phyloP scores from a whole-genome alignment of 2,797 vertebrate species.

The Hybognathus amarus region DNA sequence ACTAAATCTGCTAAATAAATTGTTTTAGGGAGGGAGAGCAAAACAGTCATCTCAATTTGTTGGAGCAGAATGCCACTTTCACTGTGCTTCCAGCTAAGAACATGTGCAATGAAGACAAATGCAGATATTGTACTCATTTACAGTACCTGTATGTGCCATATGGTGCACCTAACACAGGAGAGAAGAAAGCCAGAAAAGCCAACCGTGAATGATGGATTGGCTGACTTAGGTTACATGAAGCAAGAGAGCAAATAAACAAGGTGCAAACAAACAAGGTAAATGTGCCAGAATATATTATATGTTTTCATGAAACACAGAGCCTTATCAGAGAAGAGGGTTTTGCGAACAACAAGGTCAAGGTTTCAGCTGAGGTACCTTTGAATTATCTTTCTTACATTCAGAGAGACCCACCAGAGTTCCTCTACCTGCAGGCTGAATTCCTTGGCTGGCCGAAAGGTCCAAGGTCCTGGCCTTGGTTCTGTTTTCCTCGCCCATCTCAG shows the following conservation, averaged over 20 bases:
- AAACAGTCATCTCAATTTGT: conserved; percentile 16
- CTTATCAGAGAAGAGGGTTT: background rate
- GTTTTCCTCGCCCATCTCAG: conserved; percentile 57
- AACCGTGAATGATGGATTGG: conserved; percentile 40
- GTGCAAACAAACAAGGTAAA: conserved; percentile 29
- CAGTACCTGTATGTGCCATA: conserved; percentile 29
- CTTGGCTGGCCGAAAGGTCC: conserved; percentile 4
- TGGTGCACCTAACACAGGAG: conserved; percentile 29
- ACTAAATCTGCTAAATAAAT: conserved; percentile 15
- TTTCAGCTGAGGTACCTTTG: conserved; percentile 40
- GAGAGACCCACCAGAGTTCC: background rate
- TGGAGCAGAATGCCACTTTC: conserved; percentile 1
- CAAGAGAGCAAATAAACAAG: conserved; percentile 27
- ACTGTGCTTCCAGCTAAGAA: background rate
- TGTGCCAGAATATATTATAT: conserved; percentile 27
- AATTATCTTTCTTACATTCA: conserved; percentile 29
- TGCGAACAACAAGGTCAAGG: conserved; percentile 35
- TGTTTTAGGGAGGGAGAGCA: background rate
- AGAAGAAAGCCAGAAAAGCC: conserved; percentile 37
- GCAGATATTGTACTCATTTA: conserved; percentile 29
- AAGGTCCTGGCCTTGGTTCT: conserved; percentile 46
- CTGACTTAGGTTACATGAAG: conserved; percentile 6
- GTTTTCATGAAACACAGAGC: conserved; percentile 20
- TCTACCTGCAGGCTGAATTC: conserved; percentile 13
- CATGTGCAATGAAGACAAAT: conserved; percentile 39